Evolutionary conservation across 2,797 vertebrate species (phyloP).

Genomic region (Sphenodon punctatus): DNA sequence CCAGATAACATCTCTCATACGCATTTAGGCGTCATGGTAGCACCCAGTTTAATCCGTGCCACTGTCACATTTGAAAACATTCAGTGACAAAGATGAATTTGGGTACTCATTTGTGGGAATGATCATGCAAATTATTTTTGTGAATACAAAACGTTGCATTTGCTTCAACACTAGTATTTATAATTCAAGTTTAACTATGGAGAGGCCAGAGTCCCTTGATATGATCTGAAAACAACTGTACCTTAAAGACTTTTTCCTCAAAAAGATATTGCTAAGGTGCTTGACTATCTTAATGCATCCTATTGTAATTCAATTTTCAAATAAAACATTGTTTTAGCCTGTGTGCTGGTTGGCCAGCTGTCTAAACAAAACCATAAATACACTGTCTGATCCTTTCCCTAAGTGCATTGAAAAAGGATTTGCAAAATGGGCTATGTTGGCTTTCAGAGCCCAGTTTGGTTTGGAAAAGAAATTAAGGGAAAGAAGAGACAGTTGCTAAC

Average conservation of each 20-base stretch:
- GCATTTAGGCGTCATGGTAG: too few relatives aligned
- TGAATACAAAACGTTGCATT: too few relatives aligned
- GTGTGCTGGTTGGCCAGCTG: background rate
- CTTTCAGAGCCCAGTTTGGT: conserved; percentile 19
- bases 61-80: too few relatives aligned
- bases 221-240: background rate
- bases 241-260: background rate
- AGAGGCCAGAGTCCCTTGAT: background rate
- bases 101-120: too few relatives aligned
- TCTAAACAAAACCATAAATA: conserved; percentile 23
- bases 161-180: too few relatives aligned
- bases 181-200: background rate
- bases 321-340: conserved; percentile 26
- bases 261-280: background rate
- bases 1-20: too few relatives aligned
- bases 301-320: conserved; percentile 7
- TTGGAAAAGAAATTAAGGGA: conserved; percentile 8
- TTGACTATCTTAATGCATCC: background rate
- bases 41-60: too few relatives aligned
- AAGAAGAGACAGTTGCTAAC: background rate
- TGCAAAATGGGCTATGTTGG: conserved; percentile 27
- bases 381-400: background rate
- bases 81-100: background rate
- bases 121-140: too few relatives aligned
- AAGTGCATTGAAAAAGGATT: conserved; percentile 8